Base-by-base conservation (phyloP, 2,797 vertebrate genomes). In the Sardinella longiceps region DNA sequence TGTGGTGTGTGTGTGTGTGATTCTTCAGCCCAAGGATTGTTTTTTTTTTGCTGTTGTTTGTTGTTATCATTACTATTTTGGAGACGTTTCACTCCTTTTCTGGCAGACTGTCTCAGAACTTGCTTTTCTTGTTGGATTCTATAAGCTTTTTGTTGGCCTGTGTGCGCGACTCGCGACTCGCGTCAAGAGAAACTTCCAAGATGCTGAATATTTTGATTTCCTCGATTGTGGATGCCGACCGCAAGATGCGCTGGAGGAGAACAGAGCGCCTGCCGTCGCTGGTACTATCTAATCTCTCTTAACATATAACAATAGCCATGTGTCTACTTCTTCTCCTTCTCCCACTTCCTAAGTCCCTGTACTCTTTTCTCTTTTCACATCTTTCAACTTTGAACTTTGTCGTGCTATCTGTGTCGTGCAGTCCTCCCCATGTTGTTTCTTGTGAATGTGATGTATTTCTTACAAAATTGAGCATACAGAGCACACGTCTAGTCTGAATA, bases 181-280 rank as follows among this genome's bases (percentile, higher is more conserved):
- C 25, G 12, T 5, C 48, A 11, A 63, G 9, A 28, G 6, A 63
- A 63, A 63, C 58, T 63, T 70, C 39, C 83, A 91, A 81, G 84
- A 95, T 96, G 94, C 90, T 96, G 89, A 95, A 95, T 90, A 93
- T 95, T 84, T 89, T 96, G 90, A 92, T 96, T 81, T 95, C 95
- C 0, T 93, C 95, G 6, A 90, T 96, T 89, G 86, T 95, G 80
- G 94, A 95, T 84, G 93, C 94, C 14, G 94, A 95, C 84, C 93
- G 88, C 85, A 94, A 88, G 89, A 90, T 95, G 84, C 94, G 93
- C 83, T 92, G 91, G 91, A 94, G 94, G 70, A 92, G 93, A 91
- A 94, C 91, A 4, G 95, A 95, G 80, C 91, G 93, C 20, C 12
- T 28, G 1, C 23, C n/a, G 12, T 28, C 58, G 28, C 58, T 63